phyloP scores from a whole-genome alignment of 2,113 vertebrate genomes.

The Nettapus auritus region DNA sequence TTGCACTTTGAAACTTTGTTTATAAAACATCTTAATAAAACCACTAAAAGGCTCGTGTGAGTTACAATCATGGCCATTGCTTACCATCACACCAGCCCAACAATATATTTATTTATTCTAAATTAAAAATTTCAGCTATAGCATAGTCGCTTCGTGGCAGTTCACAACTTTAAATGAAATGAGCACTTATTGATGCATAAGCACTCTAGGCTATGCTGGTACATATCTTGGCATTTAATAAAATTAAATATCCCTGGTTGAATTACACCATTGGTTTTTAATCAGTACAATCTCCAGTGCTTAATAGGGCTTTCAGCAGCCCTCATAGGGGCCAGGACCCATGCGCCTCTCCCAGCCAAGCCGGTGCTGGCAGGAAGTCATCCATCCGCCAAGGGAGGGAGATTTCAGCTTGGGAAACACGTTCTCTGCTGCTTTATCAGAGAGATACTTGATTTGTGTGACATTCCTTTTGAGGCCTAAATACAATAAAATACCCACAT shows the following conservation, averaged over 20 bases:
- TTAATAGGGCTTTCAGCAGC: background rate
- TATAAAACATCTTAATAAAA: slow-evolving; percentile 31
- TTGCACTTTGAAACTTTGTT: slow-evolving; percentile 15
- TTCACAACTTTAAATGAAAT: background rate
- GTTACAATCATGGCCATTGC: background rate
- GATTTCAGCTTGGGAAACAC: background rate
- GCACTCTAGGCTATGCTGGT: background rate
- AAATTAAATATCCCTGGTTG: background rate
- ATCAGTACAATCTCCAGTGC: background rate
- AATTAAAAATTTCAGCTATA: slow-evolving; percentile 30
- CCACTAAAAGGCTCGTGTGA: background rate
- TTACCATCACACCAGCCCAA: background rate
- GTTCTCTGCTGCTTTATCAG: background rate
- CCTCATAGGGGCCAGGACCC: background rate
- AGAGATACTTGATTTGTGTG: background rate
- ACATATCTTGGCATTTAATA: background rate
- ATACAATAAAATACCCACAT: background rate
- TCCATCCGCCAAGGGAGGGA: background rate
- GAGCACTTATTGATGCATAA: background rate
- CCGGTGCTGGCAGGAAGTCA: background rate
- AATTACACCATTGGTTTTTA: background rate
- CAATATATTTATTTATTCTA: background rate
- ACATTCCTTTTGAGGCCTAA: background rate
- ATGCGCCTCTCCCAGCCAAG: background rate
- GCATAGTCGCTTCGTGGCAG: background rate